Conservation (phyloP, 2,888 invertebrate genomes). For the Blera fallax region DNA sequence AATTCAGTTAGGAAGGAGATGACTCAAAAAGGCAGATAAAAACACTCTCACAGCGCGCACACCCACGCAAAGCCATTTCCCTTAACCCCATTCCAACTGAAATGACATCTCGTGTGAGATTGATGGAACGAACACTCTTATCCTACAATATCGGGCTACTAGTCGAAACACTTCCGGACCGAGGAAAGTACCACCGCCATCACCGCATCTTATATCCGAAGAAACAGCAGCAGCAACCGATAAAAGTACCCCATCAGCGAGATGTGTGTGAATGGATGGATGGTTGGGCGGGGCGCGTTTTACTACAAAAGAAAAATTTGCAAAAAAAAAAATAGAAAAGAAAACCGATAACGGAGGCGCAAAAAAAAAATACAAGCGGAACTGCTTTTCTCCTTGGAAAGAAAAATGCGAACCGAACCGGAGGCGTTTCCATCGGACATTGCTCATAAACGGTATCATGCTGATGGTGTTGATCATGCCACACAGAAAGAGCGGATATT, state of each 20-base stretch:
- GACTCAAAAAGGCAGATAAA: slow-evolving; percentile 58
- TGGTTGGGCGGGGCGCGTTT: neutral
- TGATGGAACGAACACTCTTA: slow-evolving; percentile 22
- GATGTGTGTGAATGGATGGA: slow-evolving; percentile 32
- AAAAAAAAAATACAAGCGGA: slow-evolving; percentile 5
- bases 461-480: slow-evolving; percentile 56
- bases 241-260: slow-evolving; percentile 54
- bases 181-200: slow-evolving; percentile 21
- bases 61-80: slow-evolving; percentile 21
- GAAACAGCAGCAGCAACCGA: slow-evolving; percentile 36
- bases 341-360: slow-evolving; percentile 27
- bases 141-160: slow-evolving; percentile 30
- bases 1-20: slow-evolving; percentile 58
- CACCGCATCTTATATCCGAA: slow-evolving; percentile 31
- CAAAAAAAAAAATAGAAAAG: slow-evolving; percentile 1
- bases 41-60: slow-evolving; percentile 10
- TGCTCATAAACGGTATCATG: slow-evolving; percentile 66
- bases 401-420: slow-evolving; percentile 44
- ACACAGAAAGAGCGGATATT: slow-evolving; percentile 56
- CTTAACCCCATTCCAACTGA: neutral
- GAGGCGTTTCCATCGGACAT: slow-evolving; percentile 69
- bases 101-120: slow-evolving; percentile 40
- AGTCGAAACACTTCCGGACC: slow-evolving; percentile 58
- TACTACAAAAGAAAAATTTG: neutral
- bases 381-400: slow-evolving; percentile 13